Conservation (phyloP, 2,888 invertebrate genomes). For the Halictus quadricinctus region DNA sequence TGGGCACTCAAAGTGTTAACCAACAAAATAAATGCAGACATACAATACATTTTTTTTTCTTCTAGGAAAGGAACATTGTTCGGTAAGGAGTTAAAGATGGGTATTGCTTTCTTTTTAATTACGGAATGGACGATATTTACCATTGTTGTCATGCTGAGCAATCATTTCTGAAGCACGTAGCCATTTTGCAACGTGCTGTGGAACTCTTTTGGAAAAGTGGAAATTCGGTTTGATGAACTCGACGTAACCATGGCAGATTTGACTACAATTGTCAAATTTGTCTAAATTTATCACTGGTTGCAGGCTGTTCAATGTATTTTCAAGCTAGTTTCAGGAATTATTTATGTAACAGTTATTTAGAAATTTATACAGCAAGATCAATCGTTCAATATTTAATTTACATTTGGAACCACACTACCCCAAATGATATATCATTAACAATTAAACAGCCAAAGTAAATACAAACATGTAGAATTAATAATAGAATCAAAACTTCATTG, state of each 20-base stretch:
- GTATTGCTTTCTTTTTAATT: no score
- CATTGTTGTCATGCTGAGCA: no score
- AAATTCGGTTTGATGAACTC: neutral
- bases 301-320: neutral
- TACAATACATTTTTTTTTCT: no score
- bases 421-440: neutral
- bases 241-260: no score
- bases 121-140: no score
- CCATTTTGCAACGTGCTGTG: neutral
- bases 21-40: no score
- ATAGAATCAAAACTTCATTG: neutral
- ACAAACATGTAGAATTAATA: neutral
- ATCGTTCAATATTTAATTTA: neutral
- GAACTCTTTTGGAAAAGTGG: neutral
- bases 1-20: no score
- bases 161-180: neutral
- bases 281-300: neutral
- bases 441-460: neutral
- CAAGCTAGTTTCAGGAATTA: neutral
- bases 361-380: neutral
- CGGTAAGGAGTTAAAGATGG: no score
- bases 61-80: no score
- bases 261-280: no score
- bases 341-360: neutral
- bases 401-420: neutral